Base-by-base conservation (phyloP, 2,888 invertebrate genomes). In the Hypomecis atomaria region DNA sequence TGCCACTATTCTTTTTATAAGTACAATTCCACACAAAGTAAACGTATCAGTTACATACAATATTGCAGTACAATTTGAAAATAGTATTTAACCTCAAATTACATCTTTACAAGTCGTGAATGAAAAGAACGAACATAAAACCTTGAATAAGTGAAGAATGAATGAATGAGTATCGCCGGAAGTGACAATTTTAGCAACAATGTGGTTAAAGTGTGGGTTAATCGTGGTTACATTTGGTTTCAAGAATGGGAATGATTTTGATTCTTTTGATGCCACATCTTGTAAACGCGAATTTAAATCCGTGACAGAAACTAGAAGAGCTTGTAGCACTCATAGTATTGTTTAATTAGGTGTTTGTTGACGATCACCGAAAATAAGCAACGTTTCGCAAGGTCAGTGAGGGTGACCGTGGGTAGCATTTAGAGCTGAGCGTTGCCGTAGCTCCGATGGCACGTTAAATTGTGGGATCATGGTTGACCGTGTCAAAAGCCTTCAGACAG, bases 91-190 rank as follows among this genome's bases (percentile, higher is more conserved):
- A 59, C 33, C 55, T 66, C 62, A 48, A 10, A 57, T 65, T 66
- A 66, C 66, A 53, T 53, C 50, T 57, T 34, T 40, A 45, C 47
- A 49, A 49, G 33, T 38, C 13, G 23, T 37, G 49, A 38, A 61
- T 53, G 6, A 44, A 62, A 45, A 58, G 42, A 58, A 50, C 23
- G 36, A 23, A 37, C 13, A 44, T 49, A 62, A 52, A 50, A 54
- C 8, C 44, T 13, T 45, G 34, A 43, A 8, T n/a, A n/a, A n/a
- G n/a, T n/a, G n/a, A n/a, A 37, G 47, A 63, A 34, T n/a, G 48
- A 44, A 44, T 6, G 47, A 57, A 60, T 59, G 54, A 55, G 48
- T 65, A 64, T 66, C 70, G 60, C 62, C 73, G 75, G 75, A 75
- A 72, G 72, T 72, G 69, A 59, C 63, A 59, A 63, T 47, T 66